These are phyloP conservation scores for Venturia canescens DNA, from an alignment of 1,140 invertebrate genomes.

Conservation along the genomic window DNA sequence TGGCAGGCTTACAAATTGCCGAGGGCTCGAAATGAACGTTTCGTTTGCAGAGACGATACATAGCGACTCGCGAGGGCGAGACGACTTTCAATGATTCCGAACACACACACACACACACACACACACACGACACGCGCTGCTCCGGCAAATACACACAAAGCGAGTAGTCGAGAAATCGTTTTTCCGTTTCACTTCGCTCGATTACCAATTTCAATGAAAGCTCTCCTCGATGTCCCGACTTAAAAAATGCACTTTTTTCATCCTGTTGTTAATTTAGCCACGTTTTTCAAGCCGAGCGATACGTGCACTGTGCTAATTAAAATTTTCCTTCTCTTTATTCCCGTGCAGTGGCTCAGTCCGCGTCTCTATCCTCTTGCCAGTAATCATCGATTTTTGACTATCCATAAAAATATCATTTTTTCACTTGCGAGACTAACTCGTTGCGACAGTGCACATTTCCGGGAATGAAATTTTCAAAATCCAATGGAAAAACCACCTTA, in stretches of 20 bases:
- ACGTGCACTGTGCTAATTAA: background rate
- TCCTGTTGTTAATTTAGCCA: background rate
- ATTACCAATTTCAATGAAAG: conserved; percentile 17
- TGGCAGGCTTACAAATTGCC: conserved; percentile 58
- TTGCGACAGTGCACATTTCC: too few species aligned
- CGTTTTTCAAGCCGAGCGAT: too few species aligned
- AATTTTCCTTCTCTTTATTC: background rate
- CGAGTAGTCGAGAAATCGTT: conserved; percentile 16
- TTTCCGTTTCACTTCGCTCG: conserved; percentile 18
- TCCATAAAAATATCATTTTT: background rate
- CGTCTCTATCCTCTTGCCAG: too few species aligned
- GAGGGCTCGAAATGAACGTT: conserved; percentile 29
- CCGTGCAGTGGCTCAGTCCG: too few species aligned
- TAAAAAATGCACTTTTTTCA: conserved; percentile 10
- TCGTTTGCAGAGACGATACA: conserved; percentile 32
- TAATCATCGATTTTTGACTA: background rate
- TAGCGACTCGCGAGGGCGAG: background rate
- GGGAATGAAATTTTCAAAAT: too few species aligned
- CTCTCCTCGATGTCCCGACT: background rate
- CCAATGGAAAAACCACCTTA: too few species aligned
- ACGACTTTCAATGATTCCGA: conserved; percentile 1
- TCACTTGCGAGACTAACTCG: background rate
- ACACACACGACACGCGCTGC: background rate
- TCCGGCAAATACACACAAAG: background rate
- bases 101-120: background rate